Conservation (phyloP, 2,888 invertebrate species). For the Chalcosyrphus nemorum region DNA sequence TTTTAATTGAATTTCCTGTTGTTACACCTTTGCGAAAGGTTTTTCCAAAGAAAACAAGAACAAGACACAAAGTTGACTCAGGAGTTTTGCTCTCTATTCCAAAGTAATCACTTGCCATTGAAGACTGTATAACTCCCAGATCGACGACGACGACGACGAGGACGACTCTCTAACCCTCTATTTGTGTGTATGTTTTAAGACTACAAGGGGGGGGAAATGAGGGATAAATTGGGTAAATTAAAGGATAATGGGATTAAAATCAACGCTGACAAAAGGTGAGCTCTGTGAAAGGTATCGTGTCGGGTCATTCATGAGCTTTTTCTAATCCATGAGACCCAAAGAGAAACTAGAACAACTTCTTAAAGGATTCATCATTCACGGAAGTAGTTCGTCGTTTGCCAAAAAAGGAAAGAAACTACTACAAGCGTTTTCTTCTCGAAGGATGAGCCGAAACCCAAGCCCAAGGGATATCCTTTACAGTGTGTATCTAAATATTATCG, state of each 20-base stretch:
- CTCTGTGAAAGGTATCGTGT: conserved; percentile 5
- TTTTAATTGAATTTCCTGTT: conserved; percentile 67
- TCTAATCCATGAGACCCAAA: background rate
- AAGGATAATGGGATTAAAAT: conserved; percentile 69
- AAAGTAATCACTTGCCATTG: conserved; percentile 38
- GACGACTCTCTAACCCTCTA: background rate
- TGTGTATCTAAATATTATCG: conserved; percentile 65
- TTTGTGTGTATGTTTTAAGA: no score
- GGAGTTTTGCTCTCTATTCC: conserved; percentile 28
- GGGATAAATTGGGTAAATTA: conserved; percentile 62
- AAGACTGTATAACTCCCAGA: background rate
- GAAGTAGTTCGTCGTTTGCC: background rate
- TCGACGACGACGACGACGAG: background rate
- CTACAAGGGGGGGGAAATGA: background rate
- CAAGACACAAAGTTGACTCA: conserved; percentile 40
- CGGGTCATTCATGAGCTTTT: conserved; percentile 10
- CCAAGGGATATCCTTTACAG: conserved; percentile 45
- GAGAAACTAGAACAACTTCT: background rate
- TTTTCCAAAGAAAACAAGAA: background rate
- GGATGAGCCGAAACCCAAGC: conserved; percentile 3
- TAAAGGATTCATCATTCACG: conserved; percentile 21
- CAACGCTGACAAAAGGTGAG: conserved; percentile 44
- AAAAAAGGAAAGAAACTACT: background rate
- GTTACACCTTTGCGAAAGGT: conserved; percentile 21
- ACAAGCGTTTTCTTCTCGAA: background rate